Conservation (phyloP, 2,888 invertebrate genomes). For the Pterostichus niger region DNA sequence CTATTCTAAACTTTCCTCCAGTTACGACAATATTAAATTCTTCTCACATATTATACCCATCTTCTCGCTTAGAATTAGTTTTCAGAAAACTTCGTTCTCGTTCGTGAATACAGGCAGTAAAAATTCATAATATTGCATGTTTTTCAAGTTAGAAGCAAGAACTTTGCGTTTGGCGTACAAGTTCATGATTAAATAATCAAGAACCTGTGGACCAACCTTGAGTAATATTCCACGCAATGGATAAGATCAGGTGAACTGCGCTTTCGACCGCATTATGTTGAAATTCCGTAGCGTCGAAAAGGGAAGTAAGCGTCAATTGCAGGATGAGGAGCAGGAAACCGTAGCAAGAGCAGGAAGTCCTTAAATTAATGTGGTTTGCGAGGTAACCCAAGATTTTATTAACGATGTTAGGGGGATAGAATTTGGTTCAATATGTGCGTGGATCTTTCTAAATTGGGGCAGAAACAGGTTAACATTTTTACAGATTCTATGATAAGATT, state of each 20-base stretch:
- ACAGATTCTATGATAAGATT: no score
- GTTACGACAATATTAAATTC: no score
- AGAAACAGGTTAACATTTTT: no score
- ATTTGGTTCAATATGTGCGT: not conserved
- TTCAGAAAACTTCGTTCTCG: not conserved
- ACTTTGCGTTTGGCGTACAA: slow-evolving; percentile 40
- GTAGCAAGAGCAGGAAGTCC: slow-evolving; percentile 8
- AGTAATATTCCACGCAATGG: not conserved
- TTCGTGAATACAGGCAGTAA: slow-evolving; percentile 11
- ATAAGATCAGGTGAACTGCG: slow-evolving; percentile 1
- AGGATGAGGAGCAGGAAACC: not conserved
- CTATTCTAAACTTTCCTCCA: no score
- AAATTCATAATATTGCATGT: slow-evolving; percentile 22
- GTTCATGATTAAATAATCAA: slow-evolving; percentile 52
- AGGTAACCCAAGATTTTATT: not conserved
- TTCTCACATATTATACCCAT: no score
- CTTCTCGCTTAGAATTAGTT: no score
- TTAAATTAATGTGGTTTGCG: slow-evolving; percentile 21
- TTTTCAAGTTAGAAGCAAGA: slow-evolving; percentile 3
- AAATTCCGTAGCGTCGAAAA: not conserved
- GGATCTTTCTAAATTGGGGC: no score
- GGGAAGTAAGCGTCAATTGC: slow-evolving; percentile 11
- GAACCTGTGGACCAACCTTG: slow-evolving; percentile 5
- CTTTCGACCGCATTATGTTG: slow-evolving; percentile 8
- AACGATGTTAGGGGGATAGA: not conserved